phyloP scores from a whole-genome alignment of 2,797 vertebrate genomes.

The Otolemur crassicaudatus region DNA sequence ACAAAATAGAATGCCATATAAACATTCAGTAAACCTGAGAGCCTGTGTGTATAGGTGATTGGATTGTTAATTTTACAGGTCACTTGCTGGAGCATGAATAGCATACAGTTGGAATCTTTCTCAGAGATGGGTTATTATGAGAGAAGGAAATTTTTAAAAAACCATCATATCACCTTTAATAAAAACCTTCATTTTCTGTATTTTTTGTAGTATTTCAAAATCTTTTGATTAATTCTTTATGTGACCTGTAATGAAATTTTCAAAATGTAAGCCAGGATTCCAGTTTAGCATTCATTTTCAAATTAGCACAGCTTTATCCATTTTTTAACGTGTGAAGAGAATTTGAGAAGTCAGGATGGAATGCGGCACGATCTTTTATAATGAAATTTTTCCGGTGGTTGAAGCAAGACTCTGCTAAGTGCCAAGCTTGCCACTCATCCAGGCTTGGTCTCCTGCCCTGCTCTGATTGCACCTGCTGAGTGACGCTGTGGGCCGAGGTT shows the following conservation, averaged over 20 bases:
- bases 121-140: constrained; percentile 1
- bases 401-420: background rate
- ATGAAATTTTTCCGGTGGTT: background rate
- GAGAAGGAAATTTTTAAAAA: background rate
- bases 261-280: constrained; percentile 30
- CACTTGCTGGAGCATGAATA: constrained; percentile 28
- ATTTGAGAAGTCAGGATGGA: background rate
- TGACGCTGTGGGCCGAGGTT: background rate
- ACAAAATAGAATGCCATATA: constrained; percentile 12
- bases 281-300: constrained; percentile 49
- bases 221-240: constrained; percentile 67
- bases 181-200: constrained; percentile 42
- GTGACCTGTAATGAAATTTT: constrained; percentile 54
- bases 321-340: background rate
- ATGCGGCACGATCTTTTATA: background rate
- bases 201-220: constrained; percentile 53
- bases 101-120: constrained; percentile 8
- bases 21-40: constrained; percentile 49
- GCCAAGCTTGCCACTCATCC: background rate
- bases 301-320: background rate
- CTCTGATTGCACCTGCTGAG: background rate
- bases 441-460: background rate
- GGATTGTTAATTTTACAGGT: constrained; percentile 66
- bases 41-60: background rate
- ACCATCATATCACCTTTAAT: constrained; percentile 18